Conservation (phyloP, 1,140 invertebrate genomes). For the Papilio aristodemus region DNA sequence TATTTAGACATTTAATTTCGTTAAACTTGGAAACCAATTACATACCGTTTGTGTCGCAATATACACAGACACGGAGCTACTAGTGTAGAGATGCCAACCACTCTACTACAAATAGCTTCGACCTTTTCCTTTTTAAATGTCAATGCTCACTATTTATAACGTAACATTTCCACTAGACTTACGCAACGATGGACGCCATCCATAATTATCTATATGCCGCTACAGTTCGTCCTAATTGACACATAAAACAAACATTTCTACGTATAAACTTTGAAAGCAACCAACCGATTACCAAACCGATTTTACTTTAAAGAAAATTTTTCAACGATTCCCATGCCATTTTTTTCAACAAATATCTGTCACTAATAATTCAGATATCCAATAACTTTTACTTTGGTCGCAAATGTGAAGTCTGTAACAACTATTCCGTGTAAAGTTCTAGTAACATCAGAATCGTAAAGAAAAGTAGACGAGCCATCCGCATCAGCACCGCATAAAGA, state of each 20-base stretch:
- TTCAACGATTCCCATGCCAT: not conserved
- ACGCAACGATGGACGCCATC: not conserved
- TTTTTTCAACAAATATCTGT: too few species aligned
- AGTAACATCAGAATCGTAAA: not conserved
- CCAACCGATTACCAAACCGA: too few species aligned
- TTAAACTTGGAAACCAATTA: not conserved
- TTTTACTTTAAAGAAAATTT: too few species aligned
- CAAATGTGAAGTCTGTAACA: too few species aligned
- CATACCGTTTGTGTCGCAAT: not conserved
- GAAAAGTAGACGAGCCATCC: not conserved
- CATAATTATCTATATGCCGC: not conserved
- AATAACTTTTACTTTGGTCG: too few species aligned
- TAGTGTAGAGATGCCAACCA: slow-evolving; percentile 16
- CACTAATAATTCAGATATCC: too few species aligned
- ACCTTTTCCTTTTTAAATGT: slow-evolving; percentile 29
- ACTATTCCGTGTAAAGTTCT: too few species aligned
- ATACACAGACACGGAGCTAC: not conserved
- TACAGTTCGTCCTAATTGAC: too few species aligned
- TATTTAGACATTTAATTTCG: not conserved
- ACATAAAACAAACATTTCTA: too few species aligned
- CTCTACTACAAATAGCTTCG: slow-evolving; percentile 5
- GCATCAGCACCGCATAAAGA: not conserved
- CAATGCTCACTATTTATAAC: slow-evolving; percentile 23
- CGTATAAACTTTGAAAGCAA: too few species aligned
- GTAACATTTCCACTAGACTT: slow-evolving; percentile 14